These are phyloP conservation scores for Conger conger DNA, from an alignment of 2,113 vertebrate species.

Conservation along the genomic window DNA sequence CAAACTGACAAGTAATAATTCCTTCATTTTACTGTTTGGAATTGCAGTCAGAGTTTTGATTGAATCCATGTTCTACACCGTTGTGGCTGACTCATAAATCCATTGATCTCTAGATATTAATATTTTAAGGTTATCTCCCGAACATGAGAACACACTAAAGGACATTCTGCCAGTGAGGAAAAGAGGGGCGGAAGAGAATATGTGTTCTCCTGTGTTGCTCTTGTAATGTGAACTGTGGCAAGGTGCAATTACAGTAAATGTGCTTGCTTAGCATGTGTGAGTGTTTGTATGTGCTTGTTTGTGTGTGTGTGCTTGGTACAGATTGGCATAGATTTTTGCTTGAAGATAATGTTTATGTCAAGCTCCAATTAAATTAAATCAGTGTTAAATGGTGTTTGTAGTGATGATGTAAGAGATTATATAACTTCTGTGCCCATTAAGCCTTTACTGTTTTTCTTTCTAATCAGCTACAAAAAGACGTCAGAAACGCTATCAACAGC, in stretches of 20 bases:
- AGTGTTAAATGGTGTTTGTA: background rate
- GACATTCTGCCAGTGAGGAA: background rate
- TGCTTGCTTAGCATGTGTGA: background rate
- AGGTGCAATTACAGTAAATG: background rate
- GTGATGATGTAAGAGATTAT: background rate
- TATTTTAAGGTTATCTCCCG: background rate
- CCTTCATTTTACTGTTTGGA: background rate
- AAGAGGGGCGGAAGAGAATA: background rate
- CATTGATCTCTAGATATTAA: background rate
- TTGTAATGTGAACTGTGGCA: slow-evolving; percentile 14
- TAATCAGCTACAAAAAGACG: slow-evolving; percentile 89
- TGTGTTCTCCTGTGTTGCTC: slow-evolving; percentile 16
- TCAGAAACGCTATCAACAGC: slow-evolving; percentile 91
- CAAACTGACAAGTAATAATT: too few relatives aligned
- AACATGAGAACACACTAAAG: background rate
- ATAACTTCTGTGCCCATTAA: background rate
- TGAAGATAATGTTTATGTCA: background rate
- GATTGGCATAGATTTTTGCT: background rate
- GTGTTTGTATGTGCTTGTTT: background rate
- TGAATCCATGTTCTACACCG: background rate
- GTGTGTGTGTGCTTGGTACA: slow-evolving; percentile 1
- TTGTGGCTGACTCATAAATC: background rate
- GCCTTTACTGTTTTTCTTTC: slow-evolving; percentile 29
- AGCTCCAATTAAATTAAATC: background rate
- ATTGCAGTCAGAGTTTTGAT: background rate